Evolutionary conservation across 2,113 vertebrate species (phyloP).

Genomic region (Pao palembangensis): DNA sequence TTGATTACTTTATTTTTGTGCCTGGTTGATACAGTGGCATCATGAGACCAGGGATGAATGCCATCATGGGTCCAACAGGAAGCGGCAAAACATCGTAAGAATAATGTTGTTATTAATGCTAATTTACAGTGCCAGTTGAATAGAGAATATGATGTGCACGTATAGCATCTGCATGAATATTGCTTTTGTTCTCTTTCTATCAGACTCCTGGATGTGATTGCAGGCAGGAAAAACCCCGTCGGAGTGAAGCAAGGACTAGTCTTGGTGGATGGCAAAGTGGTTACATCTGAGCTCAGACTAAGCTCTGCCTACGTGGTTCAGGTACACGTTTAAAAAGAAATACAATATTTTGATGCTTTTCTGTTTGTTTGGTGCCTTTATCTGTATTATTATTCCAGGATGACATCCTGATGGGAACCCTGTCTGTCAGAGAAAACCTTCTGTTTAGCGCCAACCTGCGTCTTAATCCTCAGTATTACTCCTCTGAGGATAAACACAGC

Average conservation of each 20-base stretch:
- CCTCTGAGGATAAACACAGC: conserved; percentile 57
- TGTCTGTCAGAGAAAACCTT: conserved; percentile 76
- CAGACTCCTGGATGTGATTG: conserved; percentile 77
- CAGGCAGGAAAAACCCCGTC: conserved; percentile 76
- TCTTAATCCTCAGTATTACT: conserved; percentile 53
- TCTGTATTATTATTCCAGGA: conserved; percentile 55
- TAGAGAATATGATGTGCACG: not conserved
- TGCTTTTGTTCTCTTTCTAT: not conserved
- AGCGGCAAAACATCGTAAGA: conserved; percentile 83
- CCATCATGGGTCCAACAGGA: conserved; percentile 80
- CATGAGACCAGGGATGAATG: conserved; percentile 80
- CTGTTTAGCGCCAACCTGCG: conserved; percentile 78
- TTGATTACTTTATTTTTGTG: not conserved
- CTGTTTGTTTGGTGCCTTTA: not conserved
- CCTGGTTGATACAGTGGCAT: conserved; percentile 67
- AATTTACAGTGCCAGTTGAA: not conserved
- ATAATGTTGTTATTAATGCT: not conserved
- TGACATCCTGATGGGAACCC: conserved; percentile 78
- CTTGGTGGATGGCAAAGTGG: conserved; percentile 63
- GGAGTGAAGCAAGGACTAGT: conserved; percentile 69
- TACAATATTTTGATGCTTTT: not conserved
- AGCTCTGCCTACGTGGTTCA: conserved; percentile 79
- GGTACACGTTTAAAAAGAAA: conserved; percentile 53
- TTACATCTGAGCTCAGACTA: conserved; percentile 72
- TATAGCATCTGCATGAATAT: not conserved